Base-by-base conservation (phyloP, 2,888 invertebrate genomes). In the Ophion ventricosus region DNA sequence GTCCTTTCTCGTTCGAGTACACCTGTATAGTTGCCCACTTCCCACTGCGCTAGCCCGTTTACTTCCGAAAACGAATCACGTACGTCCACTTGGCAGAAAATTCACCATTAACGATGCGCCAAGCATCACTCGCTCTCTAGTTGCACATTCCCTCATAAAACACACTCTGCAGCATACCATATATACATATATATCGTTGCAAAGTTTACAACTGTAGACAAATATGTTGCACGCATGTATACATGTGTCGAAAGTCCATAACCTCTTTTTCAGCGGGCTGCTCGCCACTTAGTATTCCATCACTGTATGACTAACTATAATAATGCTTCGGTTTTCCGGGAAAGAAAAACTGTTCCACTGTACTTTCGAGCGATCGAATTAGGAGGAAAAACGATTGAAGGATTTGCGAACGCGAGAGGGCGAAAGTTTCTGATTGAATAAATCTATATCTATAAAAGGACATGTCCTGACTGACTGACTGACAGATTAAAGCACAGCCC, bases 61-160 rank as follows among this genome's bases (percentile, higher is more conserved):
- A 69, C 77, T 81, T 43, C 43, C 56, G 74, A 69, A 84, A 81
- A 59, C 84, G 77, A 80, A 80, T 84, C 84, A 84, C 84, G 84
- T 84, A 74, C 81, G 81, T 77, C 84, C 81, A 84, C 84, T 84
- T 84, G 84, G 84, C 84, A 81, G 77, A 84, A 84, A 69, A 80
- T 84, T 80, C 77, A 81, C 84, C 63, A 78, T 84, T 81, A 80
- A 81, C 80, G 84, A 78, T 74, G 77, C 73, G 67, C 67, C 80
- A 73, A 80, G 81, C 74, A 78, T 81, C 74, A 57, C 77, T 74
- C 73, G 56, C 74, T 35, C 63, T 77, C 73, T 80, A 67, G 54
- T 40, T 69, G 49, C 61, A 66, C 70, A 74, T 78, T 63, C 77
- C 59, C 20, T 40, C 54, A 25, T 74, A 81, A 59, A 56, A 61